Evolutionary conservation across 1,140 invertebrate genomes (phyloP), one percentile per base, ranked within the genome.

Genomic region (Bombus confusus): DNA sequence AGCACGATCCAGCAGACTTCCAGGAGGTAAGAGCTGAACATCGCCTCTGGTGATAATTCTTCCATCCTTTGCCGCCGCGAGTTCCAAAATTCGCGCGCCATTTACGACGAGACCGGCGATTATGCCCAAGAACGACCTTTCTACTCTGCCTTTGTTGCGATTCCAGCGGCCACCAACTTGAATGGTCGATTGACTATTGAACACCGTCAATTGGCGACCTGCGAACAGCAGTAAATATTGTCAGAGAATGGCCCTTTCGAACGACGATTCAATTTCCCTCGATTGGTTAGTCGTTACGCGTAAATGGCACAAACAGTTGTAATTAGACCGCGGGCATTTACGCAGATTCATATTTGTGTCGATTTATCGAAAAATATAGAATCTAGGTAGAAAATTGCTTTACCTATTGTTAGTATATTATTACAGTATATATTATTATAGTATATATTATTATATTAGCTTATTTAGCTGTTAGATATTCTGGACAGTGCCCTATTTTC

Each of bases 171-270:
- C 98, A 31, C 99, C 99, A n/a, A 99, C 96, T 91, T 98, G 97
- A 76, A 99, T 97, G 37, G 97, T 97, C 18, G 98, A 98, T 96
- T 99, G 98, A 91, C 97, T 97, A 95, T 99, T 99, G 95, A 99
- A 99, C 37, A 98, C 97, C 72, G 97, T 97, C 73, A 98, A 96
- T 91, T 99, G 98, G 90, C 97, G 96, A 80, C 98, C 98, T 98
- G 94, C 10, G 90, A 76, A 77, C 13, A 59, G 22, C 15, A 59
- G 59, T 22, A 22, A n/a, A 37, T 6, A 71, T 41, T 57, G 25
- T 71, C 28, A 64, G 28, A 34, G 43, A 39, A 41, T 31, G 25
- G 9, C 5, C 25, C 25, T 41, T 62, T 39, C 18, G 25, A 41
- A 31, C 15, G 41, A 41, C 12, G 4, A 28, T 47, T 41, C 59